Conservation (phyloP, 2,888 invertebrate genomes). For the Drosophila koepferae region DNA sequence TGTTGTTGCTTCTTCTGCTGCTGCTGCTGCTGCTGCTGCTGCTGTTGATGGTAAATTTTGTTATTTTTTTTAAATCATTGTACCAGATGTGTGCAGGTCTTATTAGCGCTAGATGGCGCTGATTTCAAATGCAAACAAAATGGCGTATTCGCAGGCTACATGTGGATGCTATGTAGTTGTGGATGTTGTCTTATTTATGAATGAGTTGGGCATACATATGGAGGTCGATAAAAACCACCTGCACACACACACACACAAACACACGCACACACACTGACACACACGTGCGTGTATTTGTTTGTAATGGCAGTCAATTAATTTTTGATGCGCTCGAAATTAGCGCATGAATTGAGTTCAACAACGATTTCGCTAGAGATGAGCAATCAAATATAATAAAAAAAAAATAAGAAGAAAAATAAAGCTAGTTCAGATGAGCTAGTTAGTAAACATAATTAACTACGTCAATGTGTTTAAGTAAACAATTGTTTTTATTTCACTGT, state of each 20-base stretch:
- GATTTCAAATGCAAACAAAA: conserved; percentile 63
- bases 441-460: neutral
- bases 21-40: neutral
- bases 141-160: conserved; percentile 44
- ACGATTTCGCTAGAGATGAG: conserved; percentile 35
- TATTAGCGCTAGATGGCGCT: conserved; percentile 69
- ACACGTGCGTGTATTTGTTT: conserved; percentile 1
- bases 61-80: conserved; percentile 1
- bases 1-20: neutral
- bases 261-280: conserved; percentile 9
- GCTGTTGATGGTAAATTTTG: neutral
- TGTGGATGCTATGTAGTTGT: conserved; percentile 22
- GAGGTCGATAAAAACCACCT: conserved; percentile 49
- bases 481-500: neutral
- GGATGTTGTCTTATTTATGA: conserved; percentile 63
- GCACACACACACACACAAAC: conserved; percentile 16
- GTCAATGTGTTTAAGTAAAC: neutral
- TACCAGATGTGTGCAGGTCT: conserved; percentile 39
- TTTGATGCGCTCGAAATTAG: conserved; percentile 52
- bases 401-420: neutral
- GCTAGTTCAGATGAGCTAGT: neutral
- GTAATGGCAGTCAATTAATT: conserved; percentile 43
- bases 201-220: conserved; percentile 54
- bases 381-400: neutral
- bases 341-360: conserved; percentile 42